These are phyloP conservation scores for Endotricha flammealis DNA, from an alignment of 2,888 invertebrate species.

Conservation along the genomic window DNA sequence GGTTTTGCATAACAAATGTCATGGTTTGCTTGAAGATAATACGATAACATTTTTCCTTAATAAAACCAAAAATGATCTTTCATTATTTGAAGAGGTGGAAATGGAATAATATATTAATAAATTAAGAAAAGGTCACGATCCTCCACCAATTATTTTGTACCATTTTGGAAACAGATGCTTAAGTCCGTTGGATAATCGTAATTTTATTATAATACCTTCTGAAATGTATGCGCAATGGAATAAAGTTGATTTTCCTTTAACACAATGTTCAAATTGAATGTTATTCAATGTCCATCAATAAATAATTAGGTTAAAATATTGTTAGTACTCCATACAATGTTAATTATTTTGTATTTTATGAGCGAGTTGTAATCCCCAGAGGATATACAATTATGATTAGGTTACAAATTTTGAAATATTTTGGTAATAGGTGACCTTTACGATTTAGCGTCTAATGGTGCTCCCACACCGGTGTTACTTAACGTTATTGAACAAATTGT, in stretches of 20 bases:
- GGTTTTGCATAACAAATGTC: no score
- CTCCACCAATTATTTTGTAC: background rate
- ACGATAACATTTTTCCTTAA: constrained; percentile 3
- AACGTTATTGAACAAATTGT: no score
- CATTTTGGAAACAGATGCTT: background rate
- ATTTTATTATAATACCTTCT: background rate
- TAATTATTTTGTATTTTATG: no score
- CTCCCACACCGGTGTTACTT: no score
- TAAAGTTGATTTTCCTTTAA: background rate
- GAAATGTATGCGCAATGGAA: background rate
- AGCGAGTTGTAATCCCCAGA: no score
- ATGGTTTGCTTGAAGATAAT: no score
- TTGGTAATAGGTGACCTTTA: no score
- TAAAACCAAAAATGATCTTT: constrained; percentile 4
- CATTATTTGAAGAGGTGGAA: constrained; percentile 2
- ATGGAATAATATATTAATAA: constrained; percentile 8
- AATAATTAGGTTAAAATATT: background rate
- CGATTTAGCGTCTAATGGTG: no score
- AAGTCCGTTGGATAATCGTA: background rate
- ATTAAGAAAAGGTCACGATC: constrained; percentile 1
- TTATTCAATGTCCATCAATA: background rate
- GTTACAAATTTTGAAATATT: no score
- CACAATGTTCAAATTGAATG: background rate
- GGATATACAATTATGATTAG: no score
- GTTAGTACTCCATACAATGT: no score